Conservation (phyloP, 2,797 vertebrate genomes). For the Ctenochaetus hawaiiensis region DNA sequence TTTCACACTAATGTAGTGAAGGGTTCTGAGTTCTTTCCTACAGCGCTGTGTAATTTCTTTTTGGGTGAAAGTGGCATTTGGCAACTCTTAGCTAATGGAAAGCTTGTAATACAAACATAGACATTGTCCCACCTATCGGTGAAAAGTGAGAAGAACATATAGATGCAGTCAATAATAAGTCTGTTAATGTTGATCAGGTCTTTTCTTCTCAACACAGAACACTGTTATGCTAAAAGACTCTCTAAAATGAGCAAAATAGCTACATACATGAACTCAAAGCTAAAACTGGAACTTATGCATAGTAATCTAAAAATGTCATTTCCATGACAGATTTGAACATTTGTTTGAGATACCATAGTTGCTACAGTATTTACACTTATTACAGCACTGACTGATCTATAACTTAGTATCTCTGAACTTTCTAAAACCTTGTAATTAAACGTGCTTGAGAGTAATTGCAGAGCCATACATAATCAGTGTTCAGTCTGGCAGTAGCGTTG, state of each 20-base stretch:
- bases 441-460: background rate
- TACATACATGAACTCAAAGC: no score
- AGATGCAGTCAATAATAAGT: background rate
- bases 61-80: background rate
- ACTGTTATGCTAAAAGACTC: no score
- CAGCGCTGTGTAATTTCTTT: background rate
- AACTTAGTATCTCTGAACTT: background rate
- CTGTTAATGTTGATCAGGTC: background rate
- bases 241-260: no score
- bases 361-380: no score
- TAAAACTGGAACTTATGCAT: background rate
- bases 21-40: background rate
- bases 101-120: background rate
- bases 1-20: background rate
- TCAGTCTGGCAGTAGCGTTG: background rate
- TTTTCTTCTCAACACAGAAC: background rate
- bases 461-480: background rate
- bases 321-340: no score
- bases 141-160: background rate
- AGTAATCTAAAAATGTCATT: no score
- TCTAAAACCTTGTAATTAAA: background rate
- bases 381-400: background rate
- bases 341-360: no score
- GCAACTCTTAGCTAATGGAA: background rate
- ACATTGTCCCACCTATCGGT: no score